Conservation (phyloP, 2,888 invertebrate genomes). For the Sussaba pulchella region DNA sequence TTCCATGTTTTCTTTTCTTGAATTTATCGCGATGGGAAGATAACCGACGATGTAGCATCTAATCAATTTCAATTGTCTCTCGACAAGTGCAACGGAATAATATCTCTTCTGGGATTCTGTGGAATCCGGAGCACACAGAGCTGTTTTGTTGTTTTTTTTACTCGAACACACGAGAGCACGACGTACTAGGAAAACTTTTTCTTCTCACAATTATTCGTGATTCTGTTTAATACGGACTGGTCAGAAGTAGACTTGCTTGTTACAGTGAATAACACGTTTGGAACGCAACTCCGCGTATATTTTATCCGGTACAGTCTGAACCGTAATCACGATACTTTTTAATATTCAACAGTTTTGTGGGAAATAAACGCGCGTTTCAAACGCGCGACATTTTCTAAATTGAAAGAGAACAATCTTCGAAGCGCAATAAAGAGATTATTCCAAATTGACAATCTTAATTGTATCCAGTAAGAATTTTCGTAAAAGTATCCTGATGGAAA, state of each 20-base stretch:
- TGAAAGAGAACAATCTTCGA: too few species aligned
- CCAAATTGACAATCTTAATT: too few species aligned
- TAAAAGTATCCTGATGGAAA: too few species aligned
- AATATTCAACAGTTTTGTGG: not conserved
- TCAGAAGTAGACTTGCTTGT: slow-evolving; percentile 30
- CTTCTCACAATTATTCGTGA: slow-evolving; percentile 55
- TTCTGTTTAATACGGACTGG: slow-evolving; percentile 3
- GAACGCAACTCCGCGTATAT: not conserved
- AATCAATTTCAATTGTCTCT: slow-evolving; percentile 44
- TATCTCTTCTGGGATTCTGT: slow-evolving; percentile 10
- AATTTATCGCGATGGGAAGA: not conserved
- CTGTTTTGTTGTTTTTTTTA: slow-evolving; percentile 46
- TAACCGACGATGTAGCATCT: not conserved
- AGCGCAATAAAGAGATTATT: too few species aligned
- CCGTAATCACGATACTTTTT: not conserved
- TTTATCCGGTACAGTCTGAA: not conserved
- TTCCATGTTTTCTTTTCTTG: not conserved
- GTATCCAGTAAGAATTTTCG: too few species aligned
- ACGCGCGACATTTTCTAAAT: too few species aligned
- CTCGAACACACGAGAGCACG: slow-evolving; percentile 18
- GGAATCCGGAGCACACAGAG: slow-evolving; percentile 33
- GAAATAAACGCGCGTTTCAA: not conserved
- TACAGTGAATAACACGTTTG: not conserved
- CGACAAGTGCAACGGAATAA: slow-evolving; percentile 7
- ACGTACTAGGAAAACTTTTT: slow-evolving; percentile 40